phyloP scores from a whole-genome alignment of 2,797 vertebrate genomes.

The Acipenser ruthenus region DNA sequence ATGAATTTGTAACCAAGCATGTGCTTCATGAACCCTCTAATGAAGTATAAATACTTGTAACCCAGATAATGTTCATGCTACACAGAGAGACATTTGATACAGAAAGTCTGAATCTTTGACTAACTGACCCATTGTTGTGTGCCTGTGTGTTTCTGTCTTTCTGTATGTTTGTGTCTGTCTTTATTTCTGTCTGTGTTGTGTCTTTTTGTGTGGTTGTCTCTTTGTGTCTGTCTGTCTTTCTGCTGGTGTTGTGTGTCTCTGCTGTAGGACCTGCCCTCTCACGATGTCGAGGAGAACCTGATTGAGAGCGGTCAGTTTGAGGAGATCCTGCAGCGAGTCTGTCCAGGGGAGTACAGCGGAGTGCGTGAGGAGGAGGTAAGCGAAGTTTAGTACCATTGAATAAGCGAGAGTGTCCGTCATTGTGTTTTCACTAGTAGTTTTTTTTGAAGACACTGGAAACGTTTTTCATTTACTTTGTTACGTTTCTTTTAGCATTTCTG shows the following conservation, averaged over 20 bases:
- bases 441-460: too few species aligned
- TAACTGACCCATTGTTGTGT: background rate
- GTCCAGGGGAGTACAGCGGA: conserved; percentile 69
- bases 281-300: conserved; percentile 70
- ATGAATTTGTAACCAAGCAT: too few species aligned
- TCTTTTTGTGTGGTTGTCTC: background rate
- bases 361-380: conserved; percentile 89
- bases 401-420: too few species aligned
- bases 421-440: too few species aligned
- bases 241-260: background rate
- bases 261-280: conserved; percentile 69
- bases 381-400: too few species aligned
- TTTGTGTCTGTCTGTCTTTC: background rate
- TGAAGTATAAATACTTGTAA: too few species aligned
- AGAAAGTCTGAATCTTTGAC: too few species aligned
- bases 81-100: too few species aligned
- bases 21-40: too few species aligned
- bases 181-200: background rate
- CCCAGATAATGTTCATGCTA: too few species aligned
- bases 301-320: conserved; percentile 76
- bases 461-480: too few species aligned
- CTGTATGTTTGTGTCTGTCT: background rate
- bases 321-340: conserved; percentile 74
- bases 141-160: background rate
- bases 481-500: too few species aligned